Conservation (phyloP, 2,113 vertebrate species). For the Paramisgurnus dabryanus region DNA sequence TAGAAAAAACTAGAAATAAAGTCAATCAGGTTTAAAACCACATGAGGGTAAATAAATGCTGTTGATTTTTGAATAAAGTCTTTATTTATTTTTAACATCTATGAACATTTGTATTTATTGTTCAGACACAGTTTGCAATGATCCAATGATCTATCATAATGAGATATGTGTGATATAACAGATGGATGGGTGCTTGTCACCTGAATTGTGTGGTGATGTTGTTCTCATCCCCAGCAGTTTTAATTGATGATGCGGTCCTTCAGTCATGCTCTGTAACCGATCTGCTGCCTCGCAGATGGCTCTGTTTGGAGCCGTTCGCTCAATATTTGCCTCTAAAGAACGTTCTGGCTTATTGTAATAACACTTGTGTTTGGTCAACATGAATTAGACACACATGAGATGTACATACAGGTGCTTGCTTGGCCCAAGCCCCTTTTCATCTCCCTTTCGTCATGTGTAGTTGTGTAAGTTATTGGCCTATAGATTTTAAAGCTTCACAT, state of each 20-base stretch:
- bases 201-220: constrained; percentile 26
- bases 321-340: constrained; percentile 44
- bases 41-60: too few species aligned
- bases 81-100: too few species aligned
- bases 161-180: constrained; percentile 46
- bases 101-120: too few species aligned
- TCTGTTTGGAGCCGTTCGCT: constrained; percentile 37
- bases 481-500: too few species aligned
- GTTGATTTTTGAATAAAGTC: too few species aligned
- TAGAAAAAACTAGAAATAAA: constrained; percentile 21
- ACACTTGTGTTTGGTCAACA: constrained; percentile 20
- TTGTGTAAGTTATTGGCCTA: neutral
- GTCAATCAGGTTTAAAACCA: constrained; percentile 24
- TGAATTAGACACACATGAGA: constrained; percentile 26
- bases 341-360: constrained; percentile 31
- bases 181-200: constrained; percentile 36
- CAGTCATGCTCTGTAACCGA: constrained; percentile 36
- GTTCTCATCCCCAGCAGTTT: constrained; percentile 42
- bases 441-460: neutral
- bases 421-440: neutral
- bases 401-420: constrained; percentile 28
- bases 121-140: too few species aligned
- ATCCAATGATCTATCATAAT: constrained; percentile 23
- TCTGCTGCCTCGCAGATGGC: constrained; percentile 45
- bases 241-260: constrained; percentile 48